Conservation (phyloP, 2,888 invertebrate genomes). For the Tenthredo mesomela region DNA sequence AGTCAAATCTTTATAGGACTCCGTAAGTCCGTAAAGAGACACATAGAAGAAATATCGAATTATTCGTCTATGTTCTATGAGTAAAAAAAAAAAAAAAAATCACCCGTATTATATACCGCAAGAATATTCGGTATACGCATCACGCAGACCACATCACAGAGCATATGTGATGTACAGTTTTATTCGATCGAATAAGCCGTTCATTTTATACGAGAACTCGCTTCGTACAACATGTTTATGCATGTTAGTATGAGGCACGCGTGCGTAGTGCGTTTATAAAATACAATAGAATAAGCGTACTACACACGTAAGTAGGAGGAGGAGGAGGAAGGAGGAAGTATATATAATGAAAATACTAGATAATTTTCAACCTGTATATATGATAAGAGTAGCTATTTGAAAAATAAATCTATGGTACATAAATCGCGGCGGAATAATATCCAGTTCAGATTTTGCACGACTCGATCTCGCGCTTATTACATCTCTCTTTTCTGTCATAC, state of each 20-base stretch:
- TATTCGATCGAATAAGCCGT: constrained; percentile 1
- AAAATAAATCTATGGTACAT: neutral
- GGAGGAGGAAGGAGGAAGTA: neutral
- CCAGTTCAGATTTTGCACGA: constrained; percentile 16
- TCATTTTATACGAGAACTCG: neutral
- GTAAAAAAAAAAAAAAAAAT: no score
- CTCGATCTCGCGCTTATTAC: neutral
- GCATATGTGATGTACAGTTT: neutral
- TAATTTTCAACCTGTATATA: neutral
- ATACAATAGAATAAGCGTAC: neutral
- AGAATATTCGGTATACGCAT: neutral
- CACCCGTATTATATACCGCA: neutral
- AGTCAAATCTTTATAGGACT: neutral
- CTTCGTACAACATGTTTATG: no score
- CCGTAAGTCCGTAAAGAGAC: neutral
- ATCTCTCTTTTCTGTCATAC: neutral
- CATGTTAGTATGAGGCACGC: neutral
- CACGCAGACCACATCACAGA: neutral
- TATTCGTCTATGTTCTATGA: neutral
- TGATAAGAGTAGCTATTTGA: neutral
- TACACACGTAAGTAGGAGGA: no score
- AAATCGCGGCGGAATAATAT: constrained; percentile 17
- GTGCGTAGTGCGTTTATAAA: neutral
- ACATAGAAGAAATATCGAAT: neutral
- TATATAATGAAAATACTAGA: no score